Percentiles rank a stretch among this genome's conserved stretches.
phyloP scores from a whole-genome alignment of 2,888 invertebrate species.

The Emesis furor region DNA sequence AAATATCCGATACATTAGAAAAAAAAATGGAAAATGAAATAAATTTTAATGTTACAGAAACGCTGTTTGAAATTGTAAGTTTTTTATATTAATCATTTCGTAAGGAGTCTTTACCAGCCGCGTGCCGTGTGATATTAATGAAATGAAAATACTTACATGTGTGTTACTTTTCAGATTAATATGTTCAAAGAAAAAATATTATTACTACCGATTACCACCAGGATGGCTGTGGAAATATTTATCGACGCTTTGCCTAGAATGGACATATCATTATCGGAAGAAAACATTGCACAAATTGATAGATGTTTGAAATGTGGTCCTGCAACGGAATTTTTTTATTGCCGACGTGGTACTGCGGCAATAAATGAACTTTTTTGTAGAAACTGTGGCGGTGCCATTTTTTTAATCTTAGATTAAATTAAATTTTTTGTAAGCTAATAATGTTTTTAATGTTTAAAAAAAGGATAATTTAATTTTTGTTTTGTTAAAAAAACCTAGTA shows the following conservation, averaged over 20 bases:
- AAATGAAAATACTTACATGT: constrained; percentile 2
- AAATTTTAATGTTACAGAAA: neutral
- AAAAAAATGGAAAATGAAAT: constrained; percentile 14
- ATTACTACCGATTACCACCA: neutral
- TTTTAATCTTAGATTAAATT: neutral
- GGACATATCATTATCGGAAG: constrained; percentile 7
- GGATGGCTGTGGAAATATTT: constrained; percentile 6
- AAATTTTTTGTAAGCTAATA: no score
- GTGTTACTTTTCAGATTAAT: constrained; percentile 8
- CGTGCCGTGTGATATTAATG: neutral
- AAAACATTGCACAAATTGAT: neutral
- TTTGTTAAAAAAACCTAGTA: constrained; percentile 3
- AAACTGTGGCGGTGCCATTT: constrained; percentile 10
- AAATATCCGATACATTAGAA: constrained; percentile 8
- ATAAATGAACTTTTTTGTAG: constrained; percentile 23
- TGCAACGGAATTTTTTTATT: constrained; percentile 8
- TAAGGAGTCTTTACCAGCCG: constrained; percentile 9
- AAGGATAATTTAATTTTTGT: neutral
- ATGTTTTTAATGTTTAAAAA: neutral
- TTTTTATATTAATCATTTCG: constrained; percentile 14
- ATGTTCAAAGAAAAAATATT: neutral
- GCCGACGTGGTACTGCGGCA: constrained; percentile 63
- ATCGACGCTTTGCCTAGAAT: neutral
- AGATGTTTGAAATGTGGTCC: constrained; percentile 12
- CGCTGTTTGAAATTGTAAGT: constrained; percentile 14